Percentiles rank a stretch among this genome's conserved stretches.
These are phyloP conservation scores for Spea bombifrons DNA, from an alignment of 2,113 vertebrate species.

Conservation along the genomic window DNA sequence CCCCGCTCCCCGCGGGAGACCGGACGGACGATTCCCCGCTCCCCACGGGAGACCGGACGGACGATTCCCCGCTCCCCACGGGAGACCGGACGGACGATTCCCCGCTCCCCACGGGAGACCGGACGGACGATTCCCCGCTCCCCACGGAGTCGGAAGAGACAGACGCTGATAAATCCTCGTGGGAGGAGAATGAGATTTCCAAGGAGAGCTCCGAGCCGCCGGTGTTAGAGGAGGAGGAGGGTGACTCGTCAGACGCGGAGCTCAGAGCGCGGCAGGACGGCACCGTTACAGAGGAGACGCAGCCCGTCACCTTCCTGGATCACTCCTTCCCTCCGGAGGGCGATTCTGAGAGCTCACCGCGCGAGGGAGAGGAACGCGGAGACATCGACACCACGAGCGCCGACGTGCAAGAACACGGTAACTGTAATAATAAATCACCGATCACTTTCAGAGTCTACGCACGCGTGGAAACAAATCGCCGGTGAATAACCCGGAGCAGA, in stretches of 20 bases:
- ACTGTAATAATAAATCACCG: neutral
- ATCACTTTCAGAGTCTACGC: no score
- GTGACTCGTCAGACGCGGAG: constrained; percentile 54
- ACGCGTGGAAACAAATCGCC: no score
- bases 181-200: constrained; percentile 17
- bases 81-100: no score
- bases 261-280: constrained; percentile 56
- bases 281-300: constrained; percentile 59
- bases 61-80: constrained; percentile 22
- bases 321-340: constrained; percentile 44
- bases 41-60: constrained; percentile 62
- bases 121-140: constrained; percentile 64
- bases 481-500: no score
- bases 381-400: constrained; percentile 54
- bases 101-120: constrained; percentile 13
- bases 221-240: no score
- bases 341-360: neutral
- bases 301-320: constrained; percentile 34
- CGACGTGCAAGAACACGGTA: constrained; percentile 68
- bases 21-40: constrained; percentile 65
- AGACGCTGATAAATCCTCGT: constrained; percentile 10
- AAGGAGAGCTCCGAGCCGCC: constrained; percentile 3
- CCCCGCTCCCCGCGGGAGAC: neutral
- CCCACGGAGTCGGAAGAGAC: constrained; percentile 64
- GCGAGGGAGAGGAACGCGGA: constrained; percentile 49